Percentiles rank a stretch among this genome's conserved stretches.
phyloP scores from a whole-genome alignment of 2,888 invertebrate species.

The Acrobasis suavella region DNA sequence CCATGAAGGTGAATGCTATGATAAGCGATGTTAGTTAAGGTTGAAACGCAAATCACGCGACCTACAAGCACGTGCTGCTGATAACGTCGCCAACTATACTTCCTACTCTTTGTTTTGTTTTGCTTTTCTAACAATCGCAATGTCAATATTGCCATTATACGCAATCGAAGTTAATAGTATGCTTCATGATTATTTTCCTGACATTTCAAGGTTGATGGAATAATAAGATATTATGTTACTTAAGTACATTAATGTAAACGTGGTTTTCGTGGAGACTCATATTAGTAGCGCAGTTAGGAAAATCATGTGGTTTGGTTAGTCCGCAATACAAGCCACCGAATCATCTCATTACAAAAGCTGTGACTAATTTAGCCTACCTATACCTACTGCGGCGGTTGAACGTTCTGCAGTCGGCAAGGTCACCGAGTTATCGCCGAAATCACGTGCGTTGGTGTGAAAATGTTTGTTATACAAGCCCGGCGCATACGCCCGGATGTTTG shows the following conservation, averaged over 20 bases:
- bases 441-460: slow-evolving; percentile 50
- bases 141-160: background rate
- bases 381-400: slow-evolving; percentile 21
- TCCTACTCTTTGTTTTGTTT: slow-evolving; percentile 11
- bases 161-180: background rate
- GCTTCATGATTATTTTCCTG: background rate
- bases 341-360: slow-evolving; percentile 21
- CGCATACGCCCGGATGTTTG: slow-evolving; percentile 64
- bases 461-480: slow-evolving; percentile 56
- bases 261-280: background rate
- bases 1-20: background rate
- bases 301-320: background rate
- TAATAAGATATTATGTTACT: too few species aligned
- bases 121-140: slow-evolving; percentile 6
- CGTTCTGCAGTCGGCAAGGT: slow-evolving; percentile 49
- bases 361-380: slow-evolving; percentile 28
- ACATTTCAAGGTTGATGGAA: background rate
- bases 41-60: slow-evolving; percentile 20
- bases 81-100: slow-evolving; percentile 5
- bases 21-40: background rate
- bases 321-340: background rate
- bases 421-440: slow-evolving; percentile 46
- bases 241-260: too few species aligned
- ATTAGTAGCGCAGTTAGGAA: background rate
- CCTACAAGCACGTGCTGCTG: slow-evolving; percentile 11